Percentiles rank a stretch among this genome's conserved stretches.
Evolutionary conservation across 2,113 vertebrate species (phyloP).

Genomic region (Colius striatus): DNA sequence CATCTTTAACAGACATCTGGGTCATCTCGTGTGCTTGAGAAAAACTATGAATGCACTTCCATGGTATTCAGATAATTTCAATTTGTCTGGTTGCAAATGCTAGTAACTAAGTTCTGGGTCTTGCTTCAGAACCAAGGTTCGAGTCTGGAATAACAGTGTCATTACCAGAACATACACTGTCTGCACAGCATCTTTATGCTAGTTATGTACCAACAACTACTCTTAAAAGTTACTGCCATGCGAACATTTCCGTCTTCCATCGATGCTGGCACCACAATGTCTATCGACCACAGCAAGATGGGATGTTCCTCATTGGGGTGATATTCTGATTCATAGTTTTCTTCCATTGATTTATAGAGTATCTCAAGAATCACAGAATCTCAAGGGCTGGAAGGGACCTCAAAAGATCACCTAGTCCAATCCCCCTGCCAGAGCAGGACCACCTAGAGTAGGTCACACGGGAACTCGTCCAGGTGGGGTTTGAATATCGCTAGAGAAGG

Average conservation of each 20-base stretch:
- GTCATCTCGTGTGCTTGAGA: background rate
- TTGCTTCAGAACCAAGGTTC: background rate
- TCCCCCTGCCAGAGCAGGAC: too few species aligned
- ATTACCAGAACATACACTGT: background rate
- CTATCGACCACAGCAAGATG: background rate
- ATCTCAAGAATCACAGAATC: background rate
- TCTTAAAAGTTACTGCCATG: background rate
- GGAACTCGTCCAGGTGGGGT: too few species aligned
- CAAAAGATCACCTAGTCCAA: too few species aligned
- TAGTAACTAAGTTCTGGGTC: background rate
- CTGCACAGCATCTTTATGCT: background rate
- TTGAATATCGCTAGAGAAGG: too few species aligned
- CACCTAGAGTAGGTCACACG: too few species aligned
- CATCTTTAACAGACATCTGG: background rate
- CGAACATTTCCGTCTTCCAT: background rate
- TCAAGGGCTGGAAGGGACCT: too few species aligned
- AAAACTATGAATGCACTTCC: background rate
- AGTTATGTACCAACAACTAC: background rate
- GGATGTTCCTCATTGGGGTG: background rate
- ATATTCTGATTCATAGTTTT: background rate
- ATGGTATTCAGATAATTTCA: background rate
- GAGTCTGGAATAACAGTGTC: background rate
- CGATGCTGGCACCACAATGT: background rate
- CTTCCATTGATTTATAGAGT: slow-evolving; percentile 54
- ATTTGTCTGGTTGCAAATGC: background rate